These are phyloP conservation scores for Heliconius aoede DNA, from an alignment of 2,888 invertebrate species.

Conservation along the genomic window DNA sequence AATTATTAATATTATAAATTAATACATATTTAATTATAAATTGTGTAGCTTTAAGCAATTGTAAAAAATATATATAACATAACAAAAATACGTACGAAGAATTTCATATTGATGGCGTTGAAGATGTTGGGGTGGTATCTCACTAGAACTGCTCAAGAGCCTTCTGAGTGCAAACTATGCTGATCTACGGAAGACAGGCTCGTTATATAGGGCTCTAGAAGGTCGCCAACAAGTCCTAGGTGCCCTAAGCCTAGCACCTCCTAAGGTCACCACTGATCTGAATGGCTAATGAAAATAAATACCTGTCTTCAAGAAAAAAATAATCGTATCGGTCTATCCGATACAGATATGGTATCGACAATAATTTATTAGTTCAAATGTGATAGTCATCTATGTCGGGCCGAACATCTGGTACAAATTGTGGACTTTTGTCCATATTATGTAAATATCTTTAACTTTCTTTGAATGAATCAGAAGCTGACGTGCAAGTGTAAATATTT, in stretches of 20 bases:
- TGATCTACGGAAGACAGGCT: constrained; percentile 61
- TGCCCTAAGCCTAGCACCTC: constrained; percentile 55
- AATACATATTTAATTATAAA: background rate
- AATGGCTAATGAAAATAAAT: constrained; percentile 74
- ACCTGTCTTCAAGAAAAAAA: constrained; percentile 65
- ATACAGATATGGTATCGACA: constrained; percentile 59
- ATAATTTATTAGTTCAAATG: constrained; percentile 57
- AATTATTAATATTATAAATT: background rate
- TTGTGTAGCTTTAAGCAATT: no score
- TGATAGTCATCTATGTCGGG: constrained; percentile 31
- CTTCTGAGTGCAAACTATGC: constrained; percentile 79
- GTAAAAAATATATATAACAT: background rate
- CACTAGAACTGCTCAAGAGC: constrained; percentile 78
- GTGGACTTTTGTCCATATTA: constrained; percentile 27
- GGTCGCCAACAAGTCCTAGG: constrained; percentile 62
- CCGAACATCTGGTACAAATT: constrained; percentile 44
- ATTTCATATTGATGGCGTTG: constrained; percentile 73
- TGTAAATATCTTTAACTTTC: constrained; percentile 29
- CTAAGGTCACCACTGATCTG: constrained; percentile 70
- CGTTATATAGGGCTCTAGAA: constrained; percentile 74
- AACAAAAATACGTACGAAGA: constrained; percentile 68
- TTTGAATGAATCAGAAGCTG: constrained; percentile 11
- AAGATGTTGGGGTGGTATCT: constrained; percentile 57
- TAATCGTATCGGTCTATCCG: constrained; percentile 52
- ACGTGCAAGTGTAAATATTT: background rate